Evolutionary conservation across 2,113 vertebrate genomes (phyloP), one percentile per base, ranked within the genome.

Genomic region (Pampusana beccarii): DNA sequence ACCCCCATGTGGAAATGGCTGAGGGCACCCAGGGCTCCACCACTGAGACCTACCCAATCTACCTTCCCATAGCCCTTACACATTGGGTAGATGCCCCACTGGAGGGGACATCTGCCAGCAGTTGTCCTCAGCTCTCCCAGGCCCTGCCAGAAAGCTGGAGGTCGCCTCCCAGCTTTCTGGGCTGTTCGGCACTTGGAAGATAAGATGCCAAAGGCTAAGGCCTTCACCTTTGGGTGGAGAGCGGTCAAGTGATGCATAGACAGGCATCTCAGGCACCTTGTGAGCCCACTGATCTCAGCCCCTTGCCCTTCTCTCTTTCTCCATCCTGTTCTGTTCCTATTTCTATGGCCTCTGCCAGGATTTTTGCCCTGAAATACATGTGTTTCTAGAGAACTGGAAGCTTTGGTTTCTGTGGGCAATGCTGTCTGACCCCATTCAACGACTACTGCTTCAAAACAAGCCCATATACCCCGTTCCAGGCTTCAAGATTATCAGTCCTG

Each of bases 1-100:
- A 51, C 13, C 10, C 21, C 18, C 56, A n/a, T 0, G 0, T 10
- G 51, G n/a, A 85, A 36, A n/a, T n/a, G 38, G 50, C 81, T 44
- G 38, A 71, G 51, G 44, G 42, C n/a, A 75, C 40, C 34, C 26
- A 14, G 51, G 57, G 62, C 38, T 86, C 38, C 6, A 56, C 16
- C 2, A 2, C 48, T n/a, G 21, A 89, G 16, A 83, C 26, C 50
- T 31, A 60, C 19, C 29, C 12, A 54, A 60, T 8, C 25, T 56
- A 36, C 44, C 44, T 90, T 64, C 62, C 34, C 34, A 26, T 4
- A 3, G 40, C 6, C 24, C 61, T 62, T 60, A 14, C 36, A 7
- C 0, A 3, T 28, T 29, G 44, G 31, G 60, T 20, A 61, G 36
- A 70, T 3, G 21, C 6, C 46, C 24, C 58, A 48, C 10, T 0